Conservation (phyloP, 2,888 invertebrate species). For the Magallana nippona region DNA sequence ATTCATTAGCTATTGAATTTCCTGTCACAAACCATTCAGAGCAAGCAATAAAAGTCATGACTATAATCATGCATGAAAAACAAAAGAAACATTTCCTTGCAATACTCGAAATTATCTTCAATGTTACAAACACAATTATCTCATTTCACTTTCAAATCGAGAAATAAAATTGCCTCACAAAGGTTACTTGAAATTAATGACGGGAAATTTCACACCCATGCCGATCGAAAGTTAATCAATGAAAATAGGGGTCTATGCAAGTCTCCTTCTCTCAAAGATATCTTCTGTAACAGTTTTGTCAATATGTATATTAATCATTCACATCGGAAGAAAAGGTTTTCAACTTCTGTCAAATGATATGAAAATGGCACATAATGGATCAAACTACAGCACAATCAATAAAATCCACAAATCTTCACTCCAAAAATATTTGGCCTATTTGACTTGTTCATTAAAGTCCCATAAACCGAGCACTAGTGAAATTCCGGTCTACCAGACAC, state of each 20-base stretch:
- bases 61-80: neutral
- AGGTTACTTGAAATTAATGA: neutral
- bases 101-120: neutral
- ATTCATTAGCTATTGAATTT: neutral
- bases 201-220: neutral
- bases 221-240: neutral
- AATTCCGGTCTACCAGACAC: neutral
- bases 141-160: conserved; percentile 24
- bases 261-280: neutral
- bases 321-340: neutral
- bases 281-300: neutral
- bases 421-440: conserved; percentile 1
- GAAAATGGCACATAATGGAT: conserved; percentile 13
- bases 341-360: conserved; percentile 10
- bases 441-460: conserved; percentile 8
- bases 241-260: neutral
- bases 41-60: neutral
- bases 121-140: neutral
- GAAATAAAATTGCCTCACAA: conserved; percentile 10
- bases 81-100: neutral
- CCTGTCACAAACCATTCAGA: neutral
- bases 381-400: conserved; percentile 1
- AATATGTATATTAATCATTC: conserved; percentile 24
- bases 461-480: neutral
- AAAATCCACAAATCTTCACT: conserved; percentile 9